These are phyloP conservation scores for Budorcas taxicolor DNA, from an alignment of 2,113 vertebrate species.

Conservation along the genomic window DNA sequence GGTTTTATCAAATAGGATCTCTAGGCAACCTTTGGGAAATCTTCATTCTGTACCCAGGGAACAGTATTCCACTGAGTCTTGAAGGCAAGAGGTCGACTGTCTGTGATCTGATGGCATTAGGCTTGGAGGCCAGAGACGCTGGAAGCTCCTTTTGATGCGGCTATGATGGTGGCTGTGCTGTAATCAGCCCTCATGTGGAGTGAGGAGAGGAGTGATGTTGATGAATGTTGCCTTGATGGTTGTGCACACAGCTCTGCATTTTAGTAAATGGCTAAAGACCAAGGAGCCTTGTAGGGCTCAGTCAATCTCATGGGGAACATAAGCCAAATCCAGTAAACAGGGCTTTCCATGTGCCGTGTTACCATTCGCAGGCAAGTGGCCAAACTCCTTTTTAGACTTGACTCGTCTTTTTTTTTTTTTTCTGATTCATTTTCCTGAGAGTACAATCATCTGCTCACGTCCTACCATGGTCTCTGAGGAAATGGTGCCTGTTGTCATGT, in stretches of 20 bases:
- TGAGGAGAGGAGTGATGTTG: neutral
- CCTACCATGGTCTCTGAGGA: neutral
- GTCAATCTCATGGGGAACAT: neutral
- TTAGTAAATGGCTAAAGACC: neutral
- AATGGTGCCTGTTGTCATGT: neutral
- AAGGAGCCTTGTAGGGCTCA: neutral
- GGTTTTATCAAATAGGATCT: neutral
- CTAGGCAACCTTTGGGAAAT: neutral
- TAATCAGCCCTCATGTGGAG: rapidly evolving
- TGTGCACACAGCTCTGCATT: neutral
- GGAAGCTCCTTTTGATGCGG: no score
- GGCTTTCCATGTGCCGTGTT: neutral
- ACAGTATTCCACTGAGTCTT: neutral
- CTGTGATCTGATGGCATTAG: no score
- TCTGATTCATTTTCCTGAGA: neutral
- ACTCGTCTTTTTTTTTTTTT: neutral
- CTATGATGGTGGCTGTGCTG: rapidly evolving
- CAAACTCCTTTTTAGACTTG: neutral
- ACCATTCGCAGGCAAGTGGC: neutral
- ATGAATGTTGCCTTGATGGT: no score
- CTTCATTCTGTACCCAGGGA: neutral
- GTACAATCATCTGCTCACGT: neutral
- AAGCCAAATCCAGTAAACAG: neutral
- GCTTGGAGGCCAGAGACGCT: neutral
- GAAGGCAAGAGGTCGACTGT: neutral